These are phyloP conservation scores for Pelodytes ibericus DNA, from an alignment of 2,797 vertebrate species.

Conservation along the genomic window DNA sequence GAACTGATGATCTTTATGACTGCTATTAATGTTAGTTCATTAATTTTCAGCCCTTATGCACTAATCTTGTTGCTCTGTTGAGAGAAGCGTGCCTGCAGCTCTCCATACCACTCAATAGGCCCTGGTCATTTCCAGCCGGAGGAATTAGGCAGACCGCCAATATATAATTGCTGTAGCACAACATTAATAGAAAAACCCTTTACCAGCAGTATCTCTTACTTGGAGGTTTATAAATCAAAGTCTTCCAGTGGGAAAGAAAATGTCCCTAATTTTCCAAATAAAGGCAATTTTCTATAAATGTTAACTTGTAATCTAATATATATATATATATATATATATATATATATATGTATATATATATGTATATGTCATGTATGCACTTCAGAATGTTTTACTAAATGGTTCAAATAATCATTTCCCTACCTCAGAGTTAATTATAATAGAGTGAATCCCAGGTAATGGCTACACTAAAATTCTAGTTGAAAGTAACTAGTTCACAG, in stretches of 20 bases:
- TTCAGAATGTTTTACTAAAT: neutral
- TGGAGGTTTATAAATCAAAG: slow-evolving; percentile 4
- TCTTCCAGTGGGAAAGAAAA: neutral
- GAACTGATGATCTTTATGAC: neutral
- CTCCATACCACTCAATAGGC: neutral
- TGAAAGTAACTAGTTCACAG: neutral
- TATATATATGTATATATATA: too few species aligned
- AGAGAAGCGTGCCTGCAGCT: neutral
- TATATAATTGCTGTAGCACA: slow-evolving; percentile 21
- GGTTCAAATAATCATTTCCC: neutral
- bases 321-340: too few species aligned
- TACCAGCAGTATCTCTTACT: neutral
- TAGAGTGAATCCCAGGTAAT: neutral
- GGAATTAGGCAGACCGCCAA: slow-evolving; percentile 12
- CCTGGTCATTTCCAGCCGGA: neutral
- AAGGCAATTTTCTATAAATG: too few species aligned
- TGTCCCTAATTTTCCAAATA: neutral
- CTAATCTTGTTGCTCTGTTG: slow-evolving; percentile 2
- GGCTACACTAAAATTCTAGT: neutral
- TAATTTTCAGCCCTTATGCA: neutral
- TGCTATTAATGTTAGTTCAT: slow-evolving; percentile 14
- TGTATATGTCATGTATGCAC: neutral
- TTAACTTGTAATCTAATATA: too few species aligned
- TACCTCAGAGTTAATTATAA: neutral
- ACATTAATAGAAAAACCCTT: slow-evolving; percentile 7